Evolutionary conservation across 2,113 vertebrate genomes (phyloP).

Genomic region (Lagenorhynchus albirostris): DNA sequence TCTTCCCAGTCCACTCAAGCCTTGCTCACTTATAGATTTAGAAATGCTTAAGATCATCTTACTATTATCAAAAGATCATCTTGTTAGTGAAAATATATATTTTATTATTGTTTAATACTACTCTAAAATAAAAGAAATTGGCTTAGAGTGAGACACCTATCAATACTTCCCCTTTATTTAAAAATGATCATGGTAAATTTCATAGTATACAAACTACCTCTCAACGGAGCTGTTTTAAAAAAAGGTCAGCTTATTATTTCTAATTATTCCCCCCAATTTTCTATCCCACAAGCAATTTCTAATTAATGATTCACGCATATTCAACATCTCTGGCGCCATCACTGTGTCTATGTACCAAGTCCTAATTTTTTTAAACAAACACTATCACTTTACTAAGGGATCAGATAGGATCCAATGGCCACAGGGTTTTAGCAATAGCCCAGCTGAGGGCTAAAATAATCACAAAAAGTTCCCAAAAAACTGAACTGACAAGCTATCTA

Average conservation of each 20-base stretch:
- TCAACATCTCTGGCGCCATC: background rate
- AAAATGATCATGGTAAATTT: background rate
- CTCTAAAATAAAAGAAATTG: background rate
- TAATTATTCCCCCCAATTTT: background rate
- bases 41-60: background rate
- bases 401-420: background rate
- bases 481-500: background rate
- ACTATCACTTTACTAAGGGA: background rate
- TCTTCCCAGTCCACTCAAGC: background rate
- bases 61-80: background rate
- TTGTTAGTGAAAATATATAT: background rate
- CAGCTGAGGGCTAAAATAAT: conserved; percentile 12
- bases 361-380: background rate
- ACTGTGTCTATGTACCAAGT: background rate
- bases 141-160: background rate
- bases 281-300: background rate
- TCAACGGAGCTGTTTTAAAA: background rate
- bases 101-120: background rate
- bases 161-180: background rate
- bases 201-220: background rate
- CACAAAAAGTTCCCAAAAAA: background rate
- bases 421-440: background rate
- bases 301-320: background rate
- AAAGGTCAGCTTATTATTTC: background rate
- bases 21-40: background rate